Percentiles rank a stretch among this genome's conserved stretches.
Conservation (phyloP, 2,113 vertebrate genomes). For the Rana temporaria region DNA sequence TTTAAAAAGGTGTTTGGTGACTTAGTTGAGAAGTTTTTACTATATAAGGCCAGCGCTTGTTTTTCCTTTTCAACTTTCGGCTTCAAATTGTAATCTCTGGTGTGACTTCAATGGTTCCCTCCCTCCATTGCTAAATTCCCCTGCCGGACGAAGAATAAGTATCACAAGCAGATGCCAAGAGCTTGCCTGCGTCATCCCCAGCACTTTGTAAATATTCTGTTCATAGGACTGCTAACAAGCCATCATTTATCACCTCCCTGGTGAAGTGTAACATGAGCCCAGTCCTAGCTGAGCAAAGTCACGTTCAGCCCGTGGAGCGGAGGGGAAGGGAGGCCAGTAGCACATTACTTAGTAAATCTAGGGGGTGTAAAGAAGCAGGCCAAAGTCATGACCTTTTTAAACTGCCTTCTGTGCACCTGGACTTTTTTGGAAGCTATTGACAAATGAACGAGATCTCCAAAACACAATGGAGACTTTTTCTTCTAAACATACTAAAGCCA, state of each 20-base stretch:
- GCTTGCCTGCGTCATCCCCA: slow-evolving; percentile 51
- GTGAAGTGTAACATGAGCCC: slow-evolving; percentile 52
- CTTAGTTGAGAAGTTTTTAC: slow-evolving; percentile 5
- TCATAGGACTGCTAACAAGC: slow-evolving; percentile 49
- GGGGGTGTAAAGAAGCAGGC: not conserved
- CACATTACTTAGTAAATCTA: not conserved
- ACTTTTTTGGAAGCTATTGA: not conserved
- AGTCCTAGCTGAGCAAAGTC: slow-evolving; percentile 52
- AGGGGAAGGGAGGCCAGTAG: slow-evolving; percentile 19
- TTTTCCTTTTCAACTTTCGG: slow-evolving; percentile 41
- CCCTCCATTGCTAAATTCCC: slow-evolving; percentile 48
- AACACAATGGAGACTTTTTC: too few relatives aligned
- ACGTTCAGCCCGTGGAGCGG: slow-evolving; percentile 20
- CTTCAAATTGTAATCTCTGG: slow-evolving; percentile 46
- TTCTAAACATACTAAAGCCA: too few relatives aligned
- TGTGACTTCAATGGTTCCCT: slow-evolving; percentile 49
- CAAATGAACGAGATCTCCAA: too few relatives aligned
- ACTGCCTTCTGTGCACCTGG: too few relatives aligned
- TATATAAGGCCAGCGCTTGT: slow-evolving; percentile 37
- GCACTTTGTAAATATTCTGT: slow-evolving; percentile 53
- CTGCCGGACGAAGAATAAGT: slow-evolving; percentile 41
- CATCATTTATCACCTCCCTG: slow-evolving; percentile 49
- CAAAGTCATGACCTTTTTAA: slow-evolving; percentile 1
- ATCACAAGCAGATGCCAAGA: slow-evolving; percentile 41
- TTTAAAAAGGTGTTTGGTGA: not conserved